phyloP scores from a whole-genome alignment of 1,140 invertebrate genomes.

The Caenorhabditis inopinata region DNA sequence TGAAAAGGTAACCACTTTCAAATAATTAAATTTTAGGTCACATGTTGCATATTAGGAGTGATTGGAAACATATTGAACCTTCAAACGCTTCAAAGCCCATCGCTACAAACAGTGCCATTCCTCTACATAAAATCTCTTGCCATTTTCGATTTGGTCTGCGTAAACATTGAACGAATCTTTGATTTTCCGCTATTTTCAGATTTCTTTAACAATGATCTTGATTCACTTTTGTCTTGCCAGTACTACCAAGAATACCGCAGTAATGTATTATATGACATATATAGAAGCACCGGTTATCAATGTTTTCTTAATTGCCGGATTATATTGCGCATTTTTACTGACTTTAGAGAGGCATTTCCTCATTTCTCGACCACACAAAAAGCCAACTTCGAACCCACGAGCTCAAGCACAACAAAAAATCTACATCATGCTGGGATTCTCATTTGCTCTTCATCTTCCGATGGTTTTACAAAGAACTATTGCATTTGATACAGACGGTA shows the following conservation, averaged over 20 bases:
- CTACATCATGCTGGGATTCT: conserved; percentile 46
- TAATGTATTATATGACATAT: conserved; percentile 45
- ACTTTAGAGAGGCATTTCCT: conserved; percentile 57
- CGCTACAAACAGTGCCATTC: conserved; percentile 62
- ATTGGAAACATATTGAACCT: conserved; percentile 60
- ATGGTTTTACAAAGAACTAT: conserved; percentile 59
- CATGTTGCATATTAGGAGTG: conserved; percentile 57
- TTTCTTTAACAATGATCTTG: conserved; percentile 55
- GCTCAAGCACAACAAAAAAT: conserved; percentile 54
- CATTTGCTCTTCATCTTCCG: conserved; percentile 57
- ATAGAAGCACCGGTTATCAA: conserved; percentile 62
- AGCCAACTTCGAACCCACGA: conserved; percentile 51
- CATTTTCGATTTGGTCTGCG: conserved; percentile 64
- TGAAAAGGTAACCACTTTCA: too few relatives aligned
- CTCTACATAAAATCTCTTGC: conserved; percentile 63
- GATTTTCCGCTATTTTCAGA: conserved; percentile 43
- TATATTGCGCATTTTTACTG: conserved; percentile 62
- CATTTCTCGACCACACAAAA: background rate
- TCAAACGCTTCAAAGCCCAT: conserved; percentile 57
- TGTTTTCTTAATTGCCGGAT: conserved; percentile 63
- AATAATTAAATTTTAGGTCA: conserved; percentile 45
- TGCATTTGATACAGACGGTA: conserved; percentile 35
- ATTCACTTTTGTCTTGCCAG: conserved; percentile 52
- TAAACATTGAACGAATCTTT: too few relatives aligned
- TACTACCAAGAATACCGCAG: background rate